phyloP scores from a whole-genome alignment of 2,113 vertebrate species.

The Pteropus alecto region DNA sequence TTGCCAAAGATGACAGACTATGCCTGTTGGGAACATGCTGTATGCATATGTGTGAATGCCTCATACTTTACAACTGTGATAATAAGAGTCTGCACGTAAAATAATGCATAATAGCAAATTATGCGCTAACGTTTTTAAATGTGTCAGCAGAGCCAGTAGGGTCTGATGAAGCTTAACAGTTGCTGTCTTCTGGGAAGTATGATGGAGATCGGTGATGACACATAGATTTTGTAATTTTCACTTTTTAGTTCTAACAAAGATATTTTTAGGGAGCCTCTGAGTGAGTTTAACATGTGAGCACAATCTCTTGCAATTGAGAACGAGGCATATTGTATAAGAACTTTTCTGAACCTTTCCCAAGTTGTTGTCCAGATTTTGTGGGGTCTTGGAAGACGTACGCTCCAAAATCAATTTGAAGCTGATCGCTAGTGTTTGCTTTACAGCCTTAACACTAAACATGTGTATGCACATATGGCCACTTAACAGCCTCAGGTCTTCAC shows the following conservation, averaged over 20 bases:
- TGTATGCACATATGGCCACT: slow-evolving; percentile 51
- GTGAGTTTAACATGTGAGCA: not conserved
- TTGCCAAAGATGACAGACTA: not conserved
- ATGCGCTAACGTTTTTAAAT: not conserved
- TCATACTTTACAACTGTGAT: not conserved
- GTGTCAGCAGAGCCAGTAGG: not conserved
- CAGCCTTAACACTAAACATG: slow-evolving; percentile 61
- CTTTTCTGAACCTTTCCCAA: slow-evolving; percentile 25
- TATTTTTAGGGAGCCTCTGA: not conserved
- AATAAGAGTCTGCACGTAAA: not conserved
- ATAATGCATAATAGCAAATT: not conserved
- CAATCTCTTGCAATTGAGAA: not conserved
- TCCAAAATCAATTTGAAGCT: slow-evolving; percentile 60
- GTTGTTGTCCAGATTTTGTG: slow-evolving; percentile 53
- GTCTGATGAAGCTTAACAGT: not conserved
- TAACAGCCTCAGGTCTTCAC: not conserved
- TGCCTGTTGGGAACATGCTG: slow-evolving; percentile 18
- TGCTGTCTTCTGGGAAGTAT: not conserved
- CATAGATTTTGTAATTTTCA: slow-evolving; percentile 9
- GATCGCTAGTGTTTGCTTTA: slow-evolving; percentile 67
- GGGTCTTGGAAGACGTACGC: slow-evolving; percentile 37
- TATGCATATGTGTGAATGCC: not conserved
- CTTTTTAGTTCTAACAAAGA: not conserved
- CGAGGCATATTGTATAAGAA: not conserved
- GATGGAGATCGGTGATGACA: not conserved